phyloP scores from a whole-genome alignment of 2,888 invertebrate species.

The Salticus scenicus region DNA sequence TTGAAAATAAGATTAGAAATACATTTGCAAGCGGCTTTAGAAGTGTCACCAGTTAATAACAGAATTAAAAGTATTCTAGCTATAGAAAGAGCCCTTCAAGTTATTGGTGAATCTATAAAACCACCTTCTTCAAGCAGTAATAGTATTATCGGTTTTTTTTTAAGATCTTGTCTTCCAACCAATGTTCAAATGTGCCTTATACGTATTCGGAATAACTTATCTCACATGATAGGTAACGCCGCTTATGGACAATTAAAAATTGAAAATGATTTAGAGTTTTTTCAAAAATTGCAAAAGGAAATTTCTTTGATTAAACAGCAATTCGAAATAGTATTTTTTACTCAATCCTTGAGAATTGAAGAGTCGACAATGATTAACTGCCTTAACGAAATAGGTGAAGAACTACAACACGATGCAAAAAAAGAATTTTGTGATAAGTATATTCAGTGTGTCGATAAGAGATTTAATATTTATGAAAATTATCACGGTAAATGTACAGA shows the following conservation, averaged over 20 bases:
- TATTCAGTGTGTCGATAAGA: too few relatives aligned
- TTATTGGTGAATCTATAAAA: background rate
- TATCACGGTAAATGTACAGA: too few relatives aligned
- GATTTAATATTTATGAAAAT: too few relatives aligned
- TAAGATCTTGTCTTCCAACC: background rate
- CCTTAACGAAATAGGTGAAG: background rate
- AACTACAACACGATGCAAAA: too few relatives aligned
- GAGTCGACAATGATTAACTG: background rate
- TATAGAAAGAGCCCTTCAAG: background rate
- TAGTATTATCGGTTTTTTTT: background rate
- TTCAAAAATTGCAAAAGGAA: background rate
- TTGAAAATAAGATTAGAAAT: background rate
- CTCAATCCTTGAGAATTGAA: background rate
- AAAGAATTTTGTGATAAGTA: too few relatives aligned
- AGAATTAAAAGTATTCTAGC: background rate
- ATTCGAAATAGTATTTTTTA: background rate
- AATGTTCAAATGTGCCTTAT: background rate
- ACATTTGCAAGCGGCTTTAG: background rate
- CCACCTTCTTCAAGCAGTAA: background rate
- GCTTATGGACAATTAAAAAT: background rate
- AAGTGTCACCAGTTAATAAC: background rate
- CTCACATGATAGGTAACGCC: background rate
- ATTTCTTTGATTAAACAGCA: background rate
- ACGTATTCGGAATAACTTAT: background rate
- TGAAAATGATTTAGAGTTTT: background rate